Evolutionary conservation across 1,140 invertebrate species (phyloP), one percentile per base, ranked within the genome.

Genomic region (Calosoma granatense): DNA sequence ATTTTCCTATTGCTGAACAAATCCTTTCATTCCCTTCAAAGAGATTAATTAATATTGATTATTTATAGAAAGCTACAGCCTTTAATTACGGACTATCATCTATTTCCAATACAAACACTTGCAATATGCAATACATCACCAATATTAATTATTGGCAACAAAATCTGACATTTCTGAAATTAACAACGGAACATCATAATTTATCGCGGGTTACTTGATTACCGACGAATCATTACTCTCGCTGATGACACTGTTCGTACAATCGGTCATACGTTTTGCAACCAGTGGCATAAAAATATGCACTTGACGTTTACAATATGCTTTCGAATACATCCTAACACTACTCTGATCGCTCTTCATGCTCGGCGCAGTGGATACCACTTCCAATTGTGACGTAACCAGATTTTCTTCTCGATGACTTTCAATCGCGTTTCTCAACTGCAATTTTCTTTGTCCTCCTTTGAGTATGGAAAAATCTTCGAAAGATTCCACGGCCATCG

Each of bases 261-360:
- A 26, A 47, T 43, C n/a, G 15, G 23, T 39, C 15, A 2, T 19
- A 20, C 70, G 71, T 62, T 76, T 76, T 21, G 70, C 69, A 30
- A 81, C 63, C 57, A 74, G 75, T 0, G 82, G 82, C 73, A 84
- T 80, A 61, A 83, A 82, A 26, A 85, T 81, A 60, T 85, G 81
- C 12, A 85, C 70, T 63, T 84, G 80, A 58, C 72, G 71, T 63
- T 73, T 75, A 1, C 68, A 56, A 12, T 12, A 47, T 11, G 6
- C 17, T 47, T 47, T 3, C 6, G 41, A 12, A 47, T 3, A 4
- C 17, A 12, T 47, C 15, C 17, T 47, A 47, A 47, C 41, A 30
- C 4, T 30, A 47, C 15, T 12, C 17, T 47, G 9, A 9, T 11
- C 6, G 17, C 15, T 47, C 17, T 47, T 47, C n/a, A n/a, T n/a